Conservation (phyloP, 1,140 invertebrate genomes). For the Bombus breviceps region DNA sequence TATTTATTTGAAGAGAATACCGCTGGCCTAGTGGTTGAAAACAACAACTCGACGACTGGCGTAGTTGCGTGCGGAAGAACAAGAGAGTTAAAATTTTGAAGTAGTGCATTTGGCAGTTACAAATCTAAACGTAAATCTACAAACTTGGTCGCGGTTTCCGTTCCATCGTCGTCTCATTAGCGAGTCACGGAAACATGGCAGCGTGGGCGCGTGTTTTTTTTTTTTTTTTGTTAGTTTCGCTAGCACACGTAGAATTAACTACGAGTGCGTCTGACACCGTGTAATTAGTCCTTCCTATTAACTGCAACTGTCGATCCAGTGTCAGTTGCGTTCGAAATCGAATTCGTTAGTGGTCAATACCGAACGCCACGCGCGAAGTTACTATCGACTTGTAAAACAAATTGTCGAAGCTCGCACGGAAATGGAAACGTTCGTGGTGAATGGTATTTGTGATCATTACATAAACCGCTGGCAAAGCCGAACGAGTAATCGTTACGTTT, state of each 20-base stretch:
- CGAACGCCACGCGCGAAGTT: background rate
- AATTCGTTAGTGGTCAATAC: slow-evolving; percentile 37
- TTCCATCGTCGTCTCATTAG: slow-evolving; percentile 26
- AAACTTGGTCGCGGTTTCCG: slow-evolving; percentile 21
- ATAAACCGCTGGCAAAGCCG: background rate
- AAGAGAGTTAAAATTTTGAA: background rate
- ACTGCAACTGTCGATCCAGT: slow-evolving; percentile 74
- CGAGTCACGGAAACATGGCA: slow-evolving; percentile 14
- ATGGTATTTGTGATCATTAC: slow-evolving; percentile 18
- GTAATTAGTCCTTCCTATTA: slow-evolving; percentile 68
- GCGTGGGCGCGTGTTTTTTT: background rate
- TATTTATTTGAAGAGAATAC: background rate
- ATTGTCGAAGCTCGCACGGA: slow-evolving; percentile 5
- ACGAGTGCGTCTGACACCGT: slow-evolving; percentile 22
- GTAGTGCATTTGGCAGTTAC: slow-evolving; percentile 11
- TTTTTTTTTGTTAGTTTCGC: slow-evolving; percentile 19
- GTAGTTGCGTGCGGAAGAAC: background rate
- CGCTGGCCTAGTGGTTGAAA: background rate
- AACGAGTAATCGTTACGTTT: background rate
- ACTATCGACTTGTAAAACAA: slow-evolving; percentile 12
- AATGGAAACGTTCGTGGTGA: background rate
- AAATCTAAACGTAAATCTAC: slow-evolving; percentile 1
- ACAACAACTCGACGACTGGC: background rate
- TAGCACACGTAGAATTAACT: slow-evolving; percentile 41
- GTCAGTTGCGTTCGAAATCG: slow-evolving; percentile 62